A percentile compares a stretch with the other conserved stretches of the same genome.
phyloP scores from a whole-genome alignment of 1,140 invertebrate genomes.

The Gonioctena quinquepunctata region DNA sequence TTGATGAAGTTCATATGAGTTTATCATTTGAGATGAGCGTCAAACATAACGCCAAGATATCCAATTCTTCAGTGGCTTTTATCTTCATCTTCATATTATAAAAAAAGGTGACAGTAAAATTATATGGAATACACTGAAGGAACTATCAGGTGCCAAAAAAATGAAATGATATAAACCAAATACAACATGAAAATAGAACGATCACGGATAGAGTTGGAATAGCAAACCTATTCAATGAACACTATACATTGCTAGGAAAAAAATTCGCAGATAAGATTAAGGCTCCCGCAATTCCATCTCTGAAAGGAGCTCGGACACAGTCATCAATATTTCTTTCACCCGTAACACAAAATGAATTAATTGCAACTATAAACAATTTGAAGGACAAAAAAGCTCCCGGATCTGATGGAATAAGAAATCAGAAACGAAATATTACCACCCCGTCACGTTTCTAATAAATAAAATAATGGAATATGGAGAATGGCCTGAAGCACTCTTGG shows the following conservation, averaged over 20 bases:
- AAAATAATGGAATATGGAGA: constrained; percentile 14
- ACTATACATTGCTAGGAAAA: not conserved
- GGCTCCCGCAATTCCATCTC: not conserved
- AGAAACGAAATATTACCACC: not conserved
- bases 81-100: too few relatives aligned
- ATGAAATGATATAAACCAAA: not conserved
- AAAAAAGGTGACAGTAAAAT: not conserved
- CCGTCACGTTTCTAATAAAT: not conserved
- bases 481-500: not conserved
- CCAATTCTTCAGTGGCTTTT: too few relatives aligned
- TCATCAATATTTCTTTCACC: constrained; percentile 4
- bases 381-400: not conserved
- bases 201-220: not conserved
- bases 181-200: not conserved
- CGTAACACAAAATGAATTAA: constrained; percentile 3
- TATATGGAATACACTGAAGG: not conserved
- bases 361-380: not conserved
- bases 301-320: too few relatives aligned
- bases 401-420: not conserved
- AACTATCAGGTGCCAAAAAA: not conserved
- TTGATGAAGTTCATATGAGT: too few relatives aligned
- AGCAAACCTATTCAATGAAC: constrained; percentile 3
- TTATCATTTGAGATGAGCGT: too few relatives aligned
- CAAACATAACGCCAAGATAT: too few relatives aligned
- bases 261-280: not conserved